Evolutionary conservation across 92 coral and sea anemone genomes (phyloP), one percentile per base, ranked within the genome.

Genomic region (Phenganax marumi): DNA sequence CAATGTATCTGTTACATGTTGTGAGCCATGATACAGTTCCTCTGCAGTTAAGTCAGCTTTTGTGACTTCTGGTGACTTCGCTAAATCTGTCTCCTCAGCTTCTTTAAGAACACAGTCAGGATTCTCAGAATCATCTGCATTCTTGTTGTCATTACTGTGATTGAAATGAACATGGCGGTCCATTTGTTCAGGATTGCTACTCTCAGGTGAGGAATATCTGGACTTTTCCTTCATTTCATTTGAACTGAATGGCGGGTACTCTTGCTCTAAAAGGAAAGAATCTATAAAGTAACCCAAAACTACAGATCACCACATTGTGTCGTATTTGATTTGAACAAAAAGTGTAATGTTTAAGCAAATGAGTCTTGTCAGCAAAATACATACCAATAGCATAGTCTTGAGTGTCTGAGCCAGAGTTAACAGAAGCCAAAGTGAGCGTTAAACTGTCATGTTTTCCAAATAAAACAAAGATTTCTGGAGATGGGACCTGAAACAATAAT

Each of bases 401-500:
- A 77, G 39, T 11, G 52, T 61, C 58, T 63, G 58, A 78, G 10
- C 24, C 72, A 61, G 71, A 17, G 46, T 60, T 60, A 21, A 78
- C 10, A 47, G 83, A 78, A 43, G 56, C 52, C 18, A 78, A 50
- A 47, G 83, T 58, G 24, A 46, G 58, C 0, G 58, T 61, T 21
- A 78, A 62, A 63, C 73, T 62, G 65, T 63, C 73, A 24, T 78
- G 83, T 39, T 65, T 78, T 48, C 83, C 83, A 61, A 61, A 78
- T 47, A 78, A 60, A 78, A 78, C 83, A 62, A 78, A 78, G 7
- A 78, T 78, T 78, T 78, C 83, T 26, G 83, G 83, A 3, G 83
- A 78, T 7, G 83, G 48, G 21, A 78, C 83, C 83, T 78, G 49
- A 11, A 49, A 5, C 12, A 7, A 52, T 7, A 43, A 76, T 8